Evolutionary conservation across 2,888 invertebrate species (phyloP).

Genomic region (Plebejus argus): DNA sequence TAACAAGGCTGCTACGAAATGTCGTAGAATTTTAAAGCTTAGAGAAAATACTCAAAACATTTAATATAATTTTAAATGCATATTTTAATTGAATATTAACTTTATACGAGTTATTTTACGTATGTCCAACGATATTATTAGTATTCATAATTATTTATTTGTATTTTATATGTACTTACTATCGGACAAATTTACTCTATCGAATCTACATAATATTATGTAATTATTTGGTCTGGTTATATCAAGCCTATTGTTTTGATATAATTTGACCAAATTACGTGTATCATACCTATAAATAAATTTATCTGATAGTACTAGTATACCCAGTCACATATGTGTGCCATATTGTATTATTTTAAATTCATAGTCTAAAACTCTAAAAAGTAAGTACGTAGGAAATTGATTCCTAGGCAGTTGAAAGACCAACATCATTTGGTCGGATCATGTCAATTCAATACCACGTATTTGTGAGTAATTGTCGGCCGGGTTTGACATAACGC

Average conservation of each 20-base stretch:
- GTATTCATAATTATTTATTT: background rate
- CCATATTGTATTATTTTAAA: background rate
- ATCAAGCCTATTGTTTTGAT: background rate
- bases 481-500: too few relatives aligned
- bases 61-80: background rate
- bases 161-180: background rate
- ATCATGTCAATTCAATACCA: too few relatives aligned
- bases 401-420: too few relatives aligned
- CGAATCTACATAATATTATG: background rate
- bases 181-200: background rate
- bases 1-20: background rate
- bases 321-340: background rate
- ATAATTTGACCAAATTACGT: background rate
- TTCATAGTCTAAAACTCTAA: too few relatives aligned
- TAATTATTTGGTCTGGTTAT: background rate
- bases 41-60: background rate
- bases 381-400: too few relatives aligned
- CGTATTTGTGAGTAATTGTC: too few relatives aligned
- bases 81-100: background rate
- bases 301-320: background rate
- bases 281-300: background rate
- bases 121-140: background rate
- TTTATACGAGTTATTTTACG: constrained; percentile 2
- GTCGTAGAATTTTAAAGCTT: background rate
- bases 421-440: too few relatives aligned